Conservation (phyloP, 2,797 vertebrate species). For the Enteromius thamalakanensis region DNA sequence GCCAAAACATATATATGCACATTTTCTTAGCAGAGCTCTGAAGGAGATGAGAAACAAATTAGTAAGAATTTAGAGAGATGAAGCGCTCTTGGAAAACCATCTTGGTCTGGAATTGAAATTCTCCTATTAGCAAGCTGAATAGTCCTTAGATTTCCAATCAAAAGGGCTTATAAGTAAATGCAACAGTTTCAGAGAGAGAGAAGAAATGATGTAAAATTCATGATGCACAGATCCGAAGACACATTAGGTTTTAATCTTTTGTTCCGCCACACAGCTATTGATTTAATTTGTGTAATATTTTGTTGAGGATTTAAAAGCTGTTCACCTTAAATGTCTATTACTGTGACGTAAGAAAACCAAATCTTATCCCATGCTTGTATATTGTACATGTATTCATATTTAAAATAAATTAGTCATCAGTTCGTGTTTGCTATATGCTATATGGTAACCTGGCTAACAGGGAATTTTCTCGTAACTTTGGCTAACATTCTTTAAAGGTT, state of each 20-base stretch:
- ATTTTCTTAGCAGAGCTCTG: neutral
- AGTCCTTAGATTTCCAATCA: constrained; percentile 34
- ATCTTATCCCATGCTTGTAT: constrained; percentile 15
- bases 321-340: constrained; percentile 24
- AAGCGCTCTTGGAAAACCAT: constrained; percentile 1
- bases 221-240: constrained; percentile 28
- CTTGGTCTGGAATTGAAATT: constrained; percentile 30
- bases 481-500: too few relatives aligned
- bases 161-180: constrained; percentile 33
- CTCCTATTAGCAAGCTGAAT: constrained; percentile 41
- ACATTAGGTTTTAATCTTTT: constrained; percentile 33
- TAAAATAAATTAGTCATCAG: neutral
- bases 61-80: constrained; percentile 47
- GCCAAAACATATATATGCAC: constrained; percentile 16
- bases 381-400: neutral
- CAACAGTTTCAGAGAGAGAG: constrained; percentile 29
- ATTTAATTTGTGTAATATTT: constrained; percentile 4
- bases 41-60: constrained; percentile 33
- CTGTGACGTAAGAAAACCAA: neutral
- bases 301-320: constrained; percentile 7
- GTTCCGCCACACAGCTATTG: neutral
- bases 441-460: too few relatives aligned
- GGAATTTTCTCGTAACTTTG: too few relatives aligned
- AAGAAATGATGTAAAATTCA: constrained; percentile 43
- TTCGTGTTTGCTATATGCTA: neutral